Conservation (phyloP, 2,888 invertebrate genomes). For the Eledona agricola region DNA sequence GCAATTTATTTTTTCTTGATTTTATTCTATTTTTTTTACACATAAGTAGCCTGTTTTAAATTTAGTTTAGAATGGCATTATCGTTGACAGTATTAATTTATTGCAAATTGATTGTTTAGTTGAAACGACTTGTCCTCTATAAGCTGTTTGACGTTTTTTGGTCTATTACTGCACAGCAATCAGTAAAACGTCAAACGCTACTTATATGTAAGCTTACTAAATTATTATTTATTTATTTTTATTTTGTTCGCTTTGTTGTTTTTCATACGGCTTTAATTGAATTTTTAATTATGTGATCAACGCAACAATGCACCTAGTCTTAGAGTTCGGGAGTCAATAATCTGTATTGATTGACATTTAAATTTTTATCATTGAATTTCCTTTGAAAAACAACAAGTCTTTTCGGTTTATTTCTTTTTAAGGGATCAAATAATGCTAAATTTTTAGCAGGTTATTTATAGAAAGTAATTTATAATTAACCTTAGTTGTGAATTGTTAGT, state of each 20-base stretch:
- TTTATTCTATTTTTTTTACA: slow-evolving; percentile 38
- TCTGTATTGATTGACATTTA: too few species aligned
- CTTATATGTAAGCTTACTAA: too few species aligned
- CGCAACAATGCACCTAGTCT: slow-evolving; percentile 8
- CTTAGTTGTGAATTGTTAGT: slow-evolving; percentile 56
- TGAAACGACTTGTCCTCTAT: too few species aligned
- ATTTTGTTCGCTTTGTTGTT: slow-evolving; percentile 17
- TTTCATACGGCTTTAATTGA: slow-evolving; percentile 8
- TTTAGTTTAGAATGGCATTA: slow-evolving; percentile 39
- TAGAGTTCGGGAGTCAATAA: too few species aligned
- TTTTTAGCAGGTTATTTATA: slow-evolving; percentile 54
- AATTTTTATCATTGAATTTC: slow-evolving; percentile 6
- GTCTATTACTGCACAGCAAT: too few species aligned
- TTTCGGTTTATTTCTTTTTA: slow-evolving; percentile 27
- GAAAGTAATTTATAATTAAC: slow-evolving; percentile 51
- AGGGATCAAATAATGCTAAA: slow-evolving; percentile 42
- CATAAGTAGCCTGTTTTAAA: slow-evolving; percentile 50
- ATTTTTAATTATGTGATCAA: slow-evolving; percentile 12
- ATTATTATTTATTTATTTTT: slow-evolving; percentile 31
- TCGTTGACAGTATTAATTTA: too few species aligned
- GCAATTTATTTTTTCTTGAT: slow-evolving; percentile 23
- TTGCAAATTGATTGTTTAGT: too few species aligned
- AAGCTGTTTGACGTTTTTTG: too few species aligned
- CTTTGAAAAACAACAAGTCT: slow-evolving; percentile 26
- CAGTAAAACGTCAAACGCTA: too few species aligned